Evolutionary conservation across 1,140 invertebrate genomes (phyloP).

Genomic region (Palaemon carinicauda): DNA sequence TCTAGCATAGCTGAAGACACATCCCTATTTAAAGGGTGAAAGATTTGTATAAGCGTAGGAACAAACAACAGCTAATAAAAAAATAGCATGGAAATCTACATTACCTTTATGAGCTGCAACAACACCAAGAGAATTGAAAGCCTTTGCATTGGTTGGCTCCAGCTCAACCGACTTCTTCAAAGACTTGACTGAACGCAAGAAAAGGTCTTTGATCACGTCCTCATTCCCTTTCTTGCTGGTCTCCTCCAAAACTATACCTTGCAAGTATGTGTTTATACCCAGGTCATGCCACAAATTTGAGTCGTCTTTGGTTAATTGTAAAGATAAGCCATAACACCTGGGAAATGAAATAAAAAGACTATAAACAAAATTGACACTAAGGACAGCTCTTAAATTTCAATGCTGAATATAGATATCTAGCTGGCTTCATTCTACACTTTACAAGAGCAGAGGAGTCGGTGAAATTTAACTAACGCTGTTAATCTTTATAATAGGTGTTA

Average conservation of each 20-base stretch:
- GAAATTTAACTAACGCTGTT: too few species aligned
- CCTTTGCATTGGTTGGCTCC: slow-evolving; percentile 80
- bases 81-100: not conserved
- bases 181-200: slow-evolving; percentile 80
- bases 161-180: slow-evolving; percentile 83
- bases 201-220: slow-evolving; percentile 67
- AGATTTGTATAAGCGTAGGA: too few species aligned
- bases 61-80: not conserved
- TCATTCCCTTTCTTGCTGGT: not conserved
- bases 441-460: too few species aligned
- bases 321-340: slow-evolving; percentile 23
- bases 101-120: slow-evolving; percentile 33
- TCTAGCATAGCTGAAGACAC: too few species aligned
- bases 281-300: slow-evolving; percentile 33
- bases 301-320: slow-evolving; percentile 22
- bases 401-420: too few species aligned
- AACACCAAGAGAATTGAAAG: slow-evolving; percentile 73
- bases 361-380: not conserved
- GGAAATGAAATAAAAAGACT: not conserved
- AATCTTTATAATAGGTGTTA: too few species aligned
- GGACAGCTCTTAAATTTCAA: too few species aligned
- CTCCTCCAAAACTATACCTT: not conserved
- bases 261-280: slow-evolving; percentile 16
- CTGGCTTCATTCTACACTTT: too few species aligned
- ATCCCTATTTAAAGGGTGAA: too few species aligned